Conservation (phyloP, 1,140 invertebrate species). For the Solen grandis region DNA sequence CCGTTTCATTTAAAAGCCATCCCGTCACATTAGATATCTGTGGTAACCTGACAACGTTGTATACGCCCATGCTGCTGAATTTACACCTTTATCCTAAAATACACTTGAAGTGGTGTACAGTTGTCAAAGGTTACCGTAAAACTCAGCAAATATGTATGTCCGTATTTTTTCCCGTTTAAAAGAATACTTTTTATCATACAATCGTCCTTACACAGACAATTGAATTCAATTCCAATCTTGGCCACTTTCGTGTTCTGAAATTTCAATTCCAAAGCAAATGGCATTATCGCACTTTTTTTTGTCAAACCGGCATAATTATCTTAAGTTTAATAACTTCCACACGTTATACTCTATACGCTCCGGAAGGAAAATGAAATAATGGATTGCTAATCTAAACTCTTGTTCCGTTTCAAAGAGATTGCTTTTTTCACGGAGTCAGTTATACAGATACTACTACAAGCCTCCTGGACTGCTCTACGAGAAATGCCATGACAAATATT, state of each 20-base stretch:
- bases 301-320: neutral
- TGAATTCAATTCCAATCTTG: conserved; percentile 13
- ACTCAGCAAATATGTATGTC: conserved; percentile 1
- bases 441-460: neutral
- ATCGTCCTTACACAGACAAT: neutral
- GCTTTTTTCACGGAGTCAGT: neutral
- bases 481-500: neutral
- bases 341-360: neutral
- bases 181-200: conserved; percentile 31
- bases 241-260: conserved; percentile 38
- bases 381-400: neutral
- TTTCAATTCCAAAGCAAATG: conserved; percentile 6
- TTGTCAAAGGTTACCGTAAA: conserved; percentile 10
- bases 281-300: neutral
- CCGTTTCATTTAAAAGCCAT: neutral
- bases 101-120: neutral
- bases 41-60: neutral
- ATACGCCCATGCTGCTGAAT: neutral
- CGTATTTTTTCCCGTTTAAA: conserved; percentile 7
- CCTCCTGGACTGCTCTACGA: neutral
- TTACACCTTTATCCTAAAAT: neutral
- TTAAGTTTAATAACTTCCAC: neutral
- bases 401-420: neutral
- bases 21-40: neutral
- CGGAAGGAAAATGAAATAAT: neutral